Conservation (phyloP, 2,797 vertebrate genomes). For the Pelodytes ibericus region DNA sequence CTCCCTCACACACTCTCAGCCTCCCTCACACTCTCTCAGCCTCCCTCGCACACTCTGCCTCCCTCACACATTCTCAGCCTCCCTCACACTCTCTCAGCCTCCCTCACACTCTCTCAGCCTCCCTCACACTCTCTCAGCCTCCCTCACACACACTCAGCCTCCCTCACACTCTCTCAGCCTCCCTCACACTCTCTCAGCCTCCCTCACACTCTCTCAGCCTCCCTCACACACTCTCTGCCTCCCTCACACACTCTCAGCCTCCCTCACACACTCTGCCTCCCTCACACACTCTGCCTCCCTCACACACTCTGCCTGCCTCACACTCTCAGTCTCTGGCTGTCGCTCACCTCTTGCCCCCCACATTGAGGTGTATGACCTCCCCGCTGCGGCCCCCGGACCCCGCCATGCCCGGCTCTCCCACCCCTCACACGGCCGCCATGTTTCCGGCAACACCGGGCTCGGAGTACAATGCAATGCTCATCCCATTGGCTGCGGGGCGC, state of each 20-base stretch:
- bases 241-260: neutral
- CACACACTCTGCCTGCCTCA: neutral
- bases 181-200: neutral
- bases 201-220: neutral
- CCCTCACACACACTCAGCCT: neutral
- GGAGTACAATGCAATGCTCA: neutral
- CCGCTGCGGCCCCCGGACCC: slow-evolving; percentile 64
- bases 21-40: neutral
- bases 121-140: neutral
- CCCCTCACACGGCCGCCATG: slow-evolving; percentile 32
- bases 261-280: neutral
- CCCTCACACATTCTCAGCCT: neutral
- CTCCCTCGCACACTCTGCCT: slow-evolving; percentile 36
- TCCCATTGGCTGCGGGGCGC: slow-evolving; percentile 14
- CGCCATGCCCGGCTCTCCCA: slow-evolving; percentile 13
- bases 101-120: neutral
- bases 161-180: neutral
- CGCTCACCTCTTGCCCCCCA: slow-evolving; percentile 78
- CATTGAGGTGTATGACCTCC: slow-evolving; percentile 83
- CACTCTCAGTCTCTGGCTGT: neutral
- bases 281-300: neutral
- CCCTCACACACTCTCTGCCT: neutral
- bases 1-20: neutral
- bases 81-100: neutral
- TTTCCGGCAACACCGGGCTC: slow-evolving; percentile 43